phyloP scores from a whole-genome alignment of 1,140 invertebrate genomes.

The Metaphire vulgaris region DNA sequence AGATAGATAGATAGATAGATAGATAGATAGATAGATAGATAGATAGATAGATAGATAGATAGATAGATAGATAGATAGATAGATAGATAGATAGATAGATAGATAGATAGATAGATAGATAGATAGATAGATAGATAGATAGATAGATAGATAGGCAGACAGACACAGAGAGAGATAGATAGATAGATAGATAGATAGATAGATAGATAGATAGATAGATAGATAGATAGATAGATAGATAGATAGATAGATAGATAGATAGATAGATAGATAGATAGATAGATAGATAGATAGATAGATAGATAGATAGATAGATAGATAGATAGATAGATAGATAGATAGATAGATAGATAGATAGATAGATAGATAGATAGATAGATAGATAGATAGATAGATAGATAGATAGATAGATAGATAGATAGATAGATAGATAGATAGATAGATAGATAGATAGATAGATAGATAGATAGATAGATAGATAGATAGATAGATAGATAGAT shows the following conservation, averaged over 20 bases:
- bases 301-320: conserved; percentile 3
- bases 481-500: conserved; percentile 3
- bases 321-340: conserved; percentile 3
- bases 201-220: background rate
- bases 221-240: conserved; percentile 3
- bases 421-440: conserved; percentile 3
- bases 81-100: background rate
- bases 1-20: no score
- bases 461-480: conserved; percentile 3
- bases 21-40: no score
- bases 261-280: conserved; percentile 3
- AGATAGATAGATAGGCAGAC: background rate
- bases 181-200: background rate
- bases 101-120: background rate
- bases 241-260: conserved; percentile 3
- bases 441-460: conserved; percentile 3
- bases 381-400: conserved; percentile 3
- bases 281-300: conserved; percentile 3
- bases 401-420: conserved; percentile 3
- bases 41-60: no score
- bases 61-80: no score
- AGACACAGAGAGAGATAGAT: background rate
- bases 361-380: conserved; percentile 3
- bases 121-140: background rate
- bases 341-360: conserved; percentile 3